A percentile compares a stretch with the other conserved stretches of the same genome.
Evolutionary conservation across 2,888 invertebrate species (phyloP).

Genomic region (Tenodera sinensis): DNA sequence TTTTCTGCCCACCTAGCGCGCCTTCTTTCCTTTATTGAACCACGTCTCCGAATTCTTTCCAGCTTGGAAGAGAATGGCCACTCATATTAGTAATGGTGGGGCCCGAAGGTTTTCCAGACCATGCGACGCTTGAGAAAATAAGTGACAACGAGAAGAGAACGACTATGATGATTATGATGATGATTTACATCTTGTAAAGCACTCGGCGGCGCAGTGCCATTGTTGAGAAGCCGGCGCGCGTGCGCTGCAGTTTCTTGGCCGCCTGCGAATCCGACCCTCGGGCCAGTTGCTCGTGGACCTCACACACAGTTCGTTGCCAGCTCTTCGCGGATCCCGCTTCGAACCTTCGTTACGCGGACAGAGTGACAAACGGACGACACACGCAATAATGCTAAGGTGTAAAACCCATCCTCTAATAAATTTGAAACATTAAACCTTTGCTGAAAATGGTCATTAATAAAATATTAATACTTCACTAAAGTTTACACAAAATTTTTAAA

Average conservation of each 20-base stretch:
- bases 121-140: too few relatives aligned
- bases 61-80: too few relatives aligned
- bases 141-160: not conserved
- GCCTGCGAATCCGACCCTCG: not conserved
- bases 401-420: not conserved
- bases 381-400: not conserved
- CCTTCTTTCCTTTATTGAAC: too few relatives aligned
- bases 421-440: not conserved
- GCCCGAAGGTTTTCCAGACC: too few relatives aligned
- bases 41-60: too few relatives aligned
- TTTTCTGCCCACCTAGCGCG: too few relatives aligned
- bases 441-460: not conserved
- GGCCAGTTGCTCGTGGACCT: not conserved
- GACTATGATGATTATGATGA: not conserved
- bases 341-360: not conserved
- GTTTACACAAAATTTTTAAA: too few relatives aligned
- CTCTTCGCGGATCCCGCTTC: not conserved
- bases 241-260: not conserved
- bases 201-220: not conserved
- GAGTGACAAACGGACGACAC: not conserved
- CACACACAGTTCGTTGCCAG: not conserved
- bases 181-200: not conserved
- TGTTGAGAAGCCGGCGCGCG: not conserved
- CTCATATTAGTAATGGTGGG: too few relatives aligned
- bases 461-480: too few relatives aligned